Percentiles rank a stretch among this genome's conserved stretches.
These are phyloP conservation scores for Gambusia yucatana DNA, from an alignment of 2,797 vertebrate species.

Conservation along the genomic window DNA sequence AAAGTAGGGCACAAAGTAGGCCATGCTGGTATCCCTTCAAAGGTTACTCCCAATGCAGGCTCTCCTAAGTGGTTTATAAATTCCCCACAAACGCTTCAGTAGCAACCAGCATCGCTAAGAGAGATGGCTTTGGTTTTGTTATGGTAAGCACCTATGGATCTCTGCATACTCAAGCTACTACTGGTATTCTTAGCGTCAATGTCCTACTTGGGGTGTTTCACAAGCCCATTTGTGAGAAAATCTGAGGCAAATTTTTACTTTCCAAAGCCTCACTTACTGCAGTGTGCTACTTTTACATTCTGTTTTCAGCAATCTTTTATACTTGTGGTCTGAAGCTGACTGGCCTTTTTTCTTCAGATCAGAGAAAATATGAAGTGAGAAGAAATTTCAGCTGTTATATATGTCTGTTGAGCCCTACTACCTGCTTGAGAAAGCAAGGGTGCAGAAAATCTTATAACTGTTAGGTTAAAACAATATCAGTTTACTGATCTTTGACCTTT, in stretches of 20 bases:
- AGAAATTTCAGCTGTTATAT: constrained; percentile 39
- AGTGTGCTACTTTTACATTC: constrained; percentile 33
- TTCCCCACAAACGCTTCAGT: constrained; percentile 59
- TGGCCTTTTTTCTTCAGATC: neutral
- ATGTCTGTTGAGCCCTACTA: neutral
- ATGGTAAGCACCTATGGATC: constrained; percentile 30
- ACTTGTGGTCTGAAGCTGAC: constrained; percentile 35
- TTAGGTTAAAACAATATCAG: neutral
- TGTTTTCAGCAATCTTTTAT: constrained; percentile 18
- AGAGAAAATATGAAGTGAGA: constrained; percentile 26
- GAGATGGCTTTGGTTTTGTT: constrained; percentile 36
- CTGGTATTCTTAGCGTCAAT: constrained; percentile 65
- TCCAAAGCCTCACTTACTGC: constrained; percentile 41
- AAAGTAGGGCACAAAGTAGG: constrained; percentile 78
- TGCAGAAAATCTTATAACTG: neutral
- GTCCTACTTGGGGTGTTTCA: constrained; percentile 61
- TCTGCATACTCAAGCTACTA: constrained; percentile 18
- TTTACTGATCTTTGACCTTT: constrained; percentile 12
- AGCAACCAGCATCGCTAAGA: constrained; percentile 19
- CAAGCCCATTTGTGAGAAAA: constrained; percentile 45
- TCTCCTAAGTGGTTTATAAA: constrained; percentile 71
- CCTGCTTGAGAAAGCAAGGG: neutral
- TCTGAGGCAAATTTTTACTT: constrained; percentile 33
- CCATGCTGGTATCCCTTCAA: constrained; percentile 59
- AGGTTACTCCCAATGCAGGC: constrained; percentile 63